A percentile compares a stretch with the other conserved stretches of the same genome.
Conservation (phyloP, 2,113 vertebrate genomes). For the Clarias gariepinus region DNA sequence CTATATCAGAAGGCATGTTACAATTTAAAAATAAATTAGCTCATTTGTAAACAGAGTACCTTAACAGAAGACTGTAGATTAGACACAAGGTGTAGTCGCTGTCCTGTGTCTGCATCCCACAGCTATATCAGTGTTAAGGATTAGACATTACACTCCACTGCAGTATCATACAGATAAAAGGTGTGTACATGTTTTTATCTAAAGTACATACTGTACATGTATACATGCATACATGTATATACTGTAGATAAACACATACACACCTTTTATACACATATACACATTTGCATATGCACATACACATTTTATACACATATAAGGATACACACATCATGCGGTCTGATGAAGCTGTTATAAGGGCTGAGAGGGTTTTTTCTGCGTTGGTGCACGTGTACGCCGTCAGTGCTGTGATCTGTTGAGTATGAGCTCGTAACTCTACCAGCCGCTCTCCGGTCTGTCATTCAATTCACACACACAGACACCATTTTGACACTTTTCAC, state of each 20-base stretch:
- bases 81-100: slow-evolving; percentile 81
- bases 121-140: slow-evolving; percentile 66
- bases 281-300: too few relatives aligned
- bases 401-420: slow-evolving; percentile 91
- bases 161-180: not conserved
- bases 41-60: slow-evolving; percentile 65
- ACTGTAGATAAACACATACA: too few relatives aligned
- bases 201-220: too few relatives aligned
- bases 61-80: slow-evolving; percentile 93
- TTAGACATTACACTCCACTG: not conserved
- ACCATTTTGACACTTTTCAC: not conserved
- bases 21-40: not conserved
- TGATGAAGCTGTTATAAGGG: slow-evolving; percentile 88
- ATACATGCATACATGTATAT: too few relatives aligned
- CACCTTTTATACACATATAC: too few relatives aligned
- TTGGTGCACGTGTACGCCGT: slow-evolving; percentile 68
- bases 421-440: slow-evolving; percentile 84
- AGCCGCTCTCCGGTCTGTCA: slow-evolving; percentile 89
- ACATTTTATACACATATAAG: slow-evolving; percentile 58
- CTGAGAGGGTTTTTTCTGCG: slow-evolving; percentile 62
- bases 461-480: slow-evolving; percentile 21
- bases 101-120: slow-evolving; percentile 87
- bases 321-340: slow-evolving; percentile 94
- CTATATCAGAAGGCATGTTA: not conserved
- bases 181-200: not conserved